Evolutionary conservation across 2,797 vertebrate genomes (phyloP).

Genomic region (Lemur catta): DNA sequence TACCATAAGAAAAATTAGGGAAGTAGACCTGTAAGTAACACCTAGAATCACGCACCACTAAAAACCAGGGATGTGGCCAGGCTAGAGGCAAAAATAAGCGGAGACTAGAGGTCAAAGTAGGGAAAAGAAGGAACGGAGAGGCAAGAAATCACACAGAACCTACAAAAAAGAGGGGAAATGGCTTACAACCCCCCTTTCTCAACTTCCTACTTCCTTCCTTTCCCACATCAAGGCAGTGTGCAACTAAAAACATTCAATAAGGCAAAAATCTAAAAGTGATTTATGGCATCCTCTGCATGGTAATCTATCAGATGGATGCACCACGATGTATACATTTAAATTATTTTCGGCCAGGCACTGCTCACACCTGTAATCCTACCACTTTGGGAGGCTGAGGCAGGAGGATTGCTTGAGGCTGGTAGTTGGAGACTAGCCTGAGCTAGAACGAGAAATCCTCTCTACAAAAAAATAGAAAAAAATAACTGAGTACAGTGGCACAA

Average conservation of each 20-base stretch:
- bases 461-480: no score
- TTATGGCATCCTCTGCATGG: not conserved
- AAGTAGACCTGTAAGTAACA: not conserved
- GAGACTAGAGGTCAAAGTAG: not conserved
- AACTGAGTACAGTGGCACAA: no score
- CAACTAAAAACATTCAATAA: not conserved
- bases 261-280: not conserved
- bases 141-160: not conserved
- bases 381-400: no score
- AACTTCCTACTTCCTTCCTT: not conserved
- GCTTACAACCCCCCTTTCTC: not conserved
- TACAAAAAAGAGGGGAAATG: not conserved
- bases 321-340: not conserved
- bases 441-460: no score
- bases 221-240: not conserved
- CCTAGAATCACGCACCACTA: not conserved
- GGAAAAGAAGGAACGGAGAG: not conserved
- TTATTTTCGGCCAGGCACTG: not conserved
- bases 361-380: no score
- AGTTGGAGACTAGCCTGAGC: no score
- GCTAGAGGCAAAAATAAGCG: not conserved
- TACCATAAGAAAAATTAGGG: not conserved
- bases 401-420: no score
- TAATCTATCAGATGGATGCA: not conserved
- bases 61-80: not conserved